Evolutionary conservation across 2,113 vertebrate genomes (phyloP), one percentile per base, ranked within the genome.

Genomic region (Callopanchax toddi): DNA sequence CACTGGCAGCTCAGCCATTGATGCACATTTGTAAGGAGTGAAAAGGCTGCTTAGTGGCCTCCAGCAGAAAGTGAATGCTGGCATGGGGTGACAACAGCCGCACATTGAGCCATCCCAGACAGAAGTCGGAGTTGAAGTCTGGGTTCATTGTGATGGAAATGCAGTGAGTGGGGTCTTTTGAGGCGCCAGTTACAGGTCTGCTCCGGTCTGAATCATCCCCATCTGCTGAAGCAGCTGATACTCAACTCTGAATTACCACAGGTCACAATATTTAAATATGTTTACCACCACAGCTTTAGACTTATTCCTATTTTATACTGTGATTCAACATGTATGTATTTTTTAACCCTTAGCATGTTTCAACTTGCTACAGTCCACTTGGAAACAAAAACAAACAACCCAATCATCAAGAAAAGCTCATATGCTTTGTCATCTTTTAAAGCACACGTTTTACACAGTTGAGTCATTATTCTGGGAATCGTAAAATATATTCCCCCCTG

Each of bases 81-180:
- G 74, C 83, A 78, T 54, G 70, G 76, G 77, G 78, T 32, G 81
- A 84, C 79, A 71, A 70, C 86, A 84, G 82, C 69, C 78, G 53
- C 53, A 82, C 73, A 84, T 90, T 91, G 86, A 88, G 62, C 65
- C 71, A 26, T 59, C 82, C 87, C 88, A 92, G 91, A 92, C 91
- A 85, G 69, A 84, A 89, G 91, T 92, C 90, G 86, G 79, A 81
- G 89, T 86, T 89, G 66, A 85, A 88, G 89, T 92, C 88, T 92
- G 90, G 89, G 65, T 79, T 79, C 85, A 87, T 92, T 92, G 91
- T 93, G 83, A 93, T 91, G 90, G 84, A 91, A 91, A 92, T 91
- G 81, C 79, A 54, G 82, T 75, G 71, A 83, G 81, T 36, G 89
- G 84, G 86, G 86, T 86, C 84, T 75, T 86, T 89, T 88, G 81